Evolutionary conservation across 2,797 vertebrate genomes (phyloP).

Genomic region (Gymnocypris eckloni): DNA sequence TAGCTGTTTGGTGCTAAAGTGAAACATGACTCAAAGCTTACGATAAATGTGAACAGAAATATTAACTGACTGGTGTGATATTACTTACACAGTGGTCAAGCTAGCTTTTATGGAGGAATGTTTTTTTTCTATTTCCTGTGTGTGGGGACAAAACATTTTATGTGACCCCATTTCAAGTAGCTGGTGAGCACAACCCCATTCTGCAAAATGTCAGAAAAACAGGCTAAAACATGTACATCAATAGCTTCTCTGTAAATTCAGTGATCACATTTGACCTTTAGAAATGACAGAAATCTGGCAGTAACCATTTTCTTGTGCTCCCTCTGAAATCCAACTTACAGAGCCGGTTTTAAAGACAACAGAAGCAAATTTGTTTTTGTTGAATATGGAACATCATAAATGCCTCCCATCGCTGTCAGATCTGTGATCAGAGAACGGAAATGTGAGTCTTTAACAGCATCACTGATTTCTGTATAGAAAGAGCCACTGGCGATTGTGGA

Average conservation of each 20-base stretch:
- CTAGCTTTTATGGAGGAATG: neutral
- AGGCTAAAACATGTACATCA: conserved; percentile 63
- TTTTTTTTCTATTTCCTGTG: neutral
- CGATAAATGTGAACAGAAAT: conserved; percentile 4
- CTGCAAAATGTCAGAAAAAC: conserved; percentile 53
- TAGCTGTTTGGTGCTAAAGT: neutral
- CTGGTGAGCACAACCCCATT: conserved; percentile 58
- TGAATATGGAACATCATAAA: conserved; percentile 51
- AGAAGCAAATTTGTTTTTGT: conserved; percentile 45
- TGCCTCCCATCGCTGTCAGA: conserved; percentile 45
- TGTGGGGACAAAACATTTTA: neutral
- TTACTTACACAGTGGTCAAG: conserved; percentile 6
- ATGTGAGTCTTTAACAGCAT: conserved; percentile 41
- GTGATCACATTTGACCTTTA: conserved; percentile 70
- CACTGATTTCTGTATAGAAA: conserved; percentile 71
- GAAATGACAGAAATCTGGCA: conserved; percentile 68
- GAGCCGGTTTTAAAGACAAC: conserved; percentile 29
- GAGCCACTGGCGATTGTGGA: conserved; percentile 72
- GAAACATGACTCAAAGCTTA: neutral
- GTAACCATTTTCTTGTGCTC: conserved; percentile 50
- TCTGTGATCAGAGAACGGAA: conserved; percentile 45
- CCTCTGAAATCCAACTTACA: conserved; percentile 68
- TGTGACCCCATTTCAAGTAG: conserved; percentile 63
- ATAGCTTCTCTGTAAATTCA: conserved; percentile 66
- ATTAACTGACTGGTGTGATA: neutral